Percentiles rank a stretch among this genome's conserved stretches.
Conservation (phyloP, 2,888 invertebrate species). For the Watsonalla binaria region DNA sequence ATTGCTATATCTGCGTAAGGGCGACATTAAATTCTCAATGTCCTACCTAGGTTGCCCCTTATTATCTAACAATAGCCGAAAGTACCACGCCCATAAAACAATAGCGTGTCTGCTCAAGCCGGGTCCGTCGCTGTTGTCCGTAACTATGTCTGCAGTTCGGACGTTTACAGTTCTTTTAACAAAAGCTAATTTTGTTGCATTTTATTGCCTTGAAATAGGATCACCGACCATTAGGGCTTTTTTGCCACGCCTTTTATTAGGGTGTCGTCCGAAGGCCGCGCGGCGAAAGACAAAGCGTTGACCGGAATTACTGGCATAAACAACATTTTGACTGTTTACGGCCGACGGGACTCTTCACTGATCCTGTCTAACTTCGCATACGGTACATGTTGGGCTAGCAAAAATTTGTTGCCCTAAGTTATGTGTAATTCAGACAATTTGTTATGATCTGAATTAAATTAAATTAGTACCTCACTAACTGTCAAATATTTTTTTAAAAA, state of each 20-base stretch:
- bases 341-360: conserved; percentile 16
- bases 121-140: conserved; percentile 38
- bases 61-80: conserved; percentile 38
- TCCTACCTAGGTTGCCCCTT: neutral
- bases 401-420: no score
- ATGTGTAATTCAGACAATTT: no score
- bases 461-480: no score
- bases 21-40: neutral
- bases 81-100: conserved; percentile 59
- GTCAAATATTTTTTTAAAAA: no score
- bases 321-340: conserved; percentile 67
- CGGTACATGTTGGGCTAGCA: no score
- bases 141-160: conserved; percentile 45
- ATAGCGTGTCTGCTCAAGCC: conserved; percentile 38
- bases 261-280: conserved; percentile 74
- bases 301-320: conserved; percentile 71
- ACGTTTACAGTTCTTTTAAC: conserved; percentile 66
- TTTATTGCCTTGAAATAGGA: conserved; percentile 75
- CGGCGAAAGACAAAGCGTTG: conserved; percentile 72
- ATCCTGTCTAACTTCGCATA: no score
- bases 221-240: conserved; percentile 70
- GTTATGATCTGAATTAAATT: no score
- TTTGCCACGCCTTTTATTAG: conserved; percentile 77
- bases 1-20: no score
- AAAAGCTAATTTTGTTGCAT: conserved; percentile 77